Evolutionary conservation across 2,113 vertebrate species (phyloP).

Genomic region (Siniperca knerii): DNA sequence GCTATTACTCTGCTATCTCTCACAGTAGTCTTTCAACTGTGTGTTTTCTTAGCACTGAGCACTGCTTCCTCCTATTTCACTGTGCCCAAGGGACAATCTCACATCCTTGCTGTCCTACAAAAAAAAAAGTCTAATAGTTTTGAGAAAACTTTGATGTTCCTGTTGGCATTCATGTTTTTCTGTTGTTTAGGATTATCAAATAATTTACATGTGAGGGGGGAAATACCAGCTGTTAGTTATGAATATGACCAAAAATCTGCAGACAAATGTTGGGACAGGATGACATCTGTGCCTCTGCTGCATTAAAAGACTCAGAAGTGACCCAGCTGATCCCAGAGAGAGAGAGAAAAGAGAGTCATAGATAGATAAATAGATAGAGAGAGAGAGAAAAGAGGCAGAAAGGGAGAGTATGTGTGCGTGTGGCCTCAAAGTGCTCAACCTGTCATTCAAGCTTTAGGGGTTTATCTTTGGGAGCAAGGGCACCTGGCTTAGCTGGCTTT

Average conservation of each 20-base stretch:
- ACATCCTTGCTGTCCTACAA: not conserved
- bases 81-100: constrained; percentile 6
- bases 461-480: constrained; percentile 74
- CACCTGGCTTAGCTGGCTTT: constrained; percentile 72
- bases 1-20: constrained; percentile 45
- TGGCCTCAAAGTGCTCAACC: constrained; percentile 62
- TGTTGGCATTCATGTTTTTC: constrained; percentile 5
- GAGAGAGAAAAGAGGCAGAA: constrained; percentile 13
- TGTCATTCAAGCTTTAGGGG: constrained; percentile 79
- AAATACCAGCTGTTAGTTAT: constrained; percentile 28
- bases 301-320: constrained; percentile 24
- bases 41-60: constrained; percentile 42
- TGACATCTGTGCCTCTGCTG: constrained; percentile 15
- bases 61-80: constrained; percentile 21
- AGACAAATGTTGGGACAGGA: constrained; percentile 10
- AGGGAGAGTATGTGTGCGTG: not conserved
- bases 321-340: constrained; percentile 16
- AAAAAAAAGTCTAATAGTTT: not conserved
- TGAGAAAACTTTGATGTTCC: not conserved
- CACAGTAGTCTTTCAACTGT: constrained; percentile 37
- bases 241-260: constrained; percentile 1
- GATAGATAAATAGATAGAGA: constrained; percentile 3
- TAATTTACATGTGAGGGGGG: not conserved
- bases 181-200: not conserved
- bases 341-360: not conserved